Evolutionary conservation across 2,113 vertebrate genomes (phyloP).

Genomic region (Odocoileus hemionus): DNA sequence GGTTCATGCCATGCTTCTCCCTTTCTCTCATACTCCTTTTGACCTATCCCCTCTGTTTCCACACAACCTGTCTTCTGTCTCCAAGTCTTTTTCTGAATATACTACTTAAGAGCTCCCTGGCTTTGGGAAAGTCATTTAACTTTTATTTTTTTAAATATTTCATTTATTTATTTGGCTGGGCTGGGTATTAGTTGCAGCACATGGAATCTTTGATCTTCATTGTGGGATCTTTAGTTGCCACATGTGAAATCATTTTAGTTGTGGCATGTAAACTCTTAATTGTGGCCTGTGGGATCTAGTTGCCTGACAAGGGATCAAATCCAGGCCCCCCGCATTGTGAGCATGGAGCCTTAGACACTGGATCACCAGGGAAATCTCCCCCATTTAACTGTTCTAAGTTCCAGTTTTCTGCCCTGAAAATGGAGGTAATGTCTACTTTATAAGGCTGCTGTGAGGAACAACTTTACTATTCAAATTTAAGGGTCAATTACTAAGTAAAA

Average conservation of each 20-base stretch:
- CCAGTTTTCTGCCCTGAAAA: background rate
- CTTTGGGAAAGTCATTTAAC: background rate
- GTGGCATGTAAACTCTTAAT: background rate
- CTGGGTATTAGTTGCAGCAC: background rate
- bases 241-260: background rate
- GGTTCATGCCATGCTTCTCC: background rate
- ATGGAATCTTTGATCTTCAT: background rate
- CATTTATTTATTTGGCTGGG: background rate
- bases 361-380: background rate
- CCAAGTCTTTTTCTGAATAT: background rate
- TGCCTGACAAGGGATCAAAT: background rate
- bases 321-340: background rate
- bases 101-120: background rate
- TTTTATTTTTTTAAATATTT: background rate
- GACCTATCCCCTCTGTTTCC: background rate
- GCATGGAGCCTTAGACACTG: background rate
- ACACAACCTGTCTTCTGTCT: background rate
- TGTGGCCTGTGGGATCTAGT: background rate
- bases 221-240: background rate
- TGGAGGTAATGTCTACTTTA: background rate
- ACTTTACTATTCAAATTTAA: slow-evolving; percentile 4
- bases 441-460: background rate
- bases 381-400: background rate
- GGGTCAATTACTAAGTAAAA: background rate
- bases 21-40: background rate